Evolutionary conservation across 2,113 vertebrate genomes (phyloP), one percentile per base, ranked within the genome.

Genomic region (Sphaerodactylus townsendi): DNA sequence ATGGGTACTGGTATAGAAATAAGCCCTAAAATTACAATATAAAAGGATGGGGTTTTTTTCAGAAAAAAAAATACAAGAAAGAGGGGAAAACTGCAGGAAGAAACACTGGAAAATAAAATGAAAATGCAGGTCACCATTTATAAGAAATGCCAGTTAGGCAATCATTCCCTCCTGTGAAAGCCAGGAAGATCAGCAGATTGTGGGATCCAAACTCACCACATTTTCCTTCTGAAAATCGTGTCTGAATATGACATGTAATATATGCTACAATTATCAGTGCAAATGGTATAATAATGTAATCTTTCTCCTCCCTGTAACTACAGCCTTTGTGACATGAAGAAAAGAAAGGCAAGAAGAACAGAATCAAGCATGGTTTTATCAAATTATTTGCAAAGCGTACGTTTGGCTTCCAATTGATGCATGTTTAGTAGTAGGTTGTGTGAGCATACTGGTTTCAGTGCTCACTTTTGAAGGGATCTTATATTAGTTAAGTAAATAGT

Each of bases 221-320:
- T 76, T 76, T 73, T 88, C 79, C 86, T 83, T 83, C 44, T 85
- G 83, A 82, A 68, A 84, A 81, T 90, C 86, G 15, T 83, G 83
- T 87, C 87, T 70, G 64, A 33, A 33, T 81, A 10, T 10, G 44
- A 13, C 87, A 71, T 88, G 48, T 69, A 33, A 76, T 35, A n/a
- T 76, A 23, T 35, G 25, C 70, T 88, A 41, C 65, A 82, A 30
- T 25, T 41, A 44, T 62, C 28, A 82, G 46, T 11, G 21, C 37
- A 62, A 79, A 79, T 21, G 33, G 48, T 33, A 41, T 62, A 30
- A 41, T 62, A 30, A 39, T 68, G 14, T 44, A 56, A 44, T 86
- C 71, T 76, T 17, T 28, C 5, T 35, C 44, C 44, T 44, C 1
- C 28, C 28, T 62, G 9, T 62, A 62, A 62, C 59, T 62, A 28